Evolutionary conservation across 2,797 vertebrate species (phyloP), one percentile per base, ranked within the genome.

Genomic region (Brachymystax lenok): DNA sequence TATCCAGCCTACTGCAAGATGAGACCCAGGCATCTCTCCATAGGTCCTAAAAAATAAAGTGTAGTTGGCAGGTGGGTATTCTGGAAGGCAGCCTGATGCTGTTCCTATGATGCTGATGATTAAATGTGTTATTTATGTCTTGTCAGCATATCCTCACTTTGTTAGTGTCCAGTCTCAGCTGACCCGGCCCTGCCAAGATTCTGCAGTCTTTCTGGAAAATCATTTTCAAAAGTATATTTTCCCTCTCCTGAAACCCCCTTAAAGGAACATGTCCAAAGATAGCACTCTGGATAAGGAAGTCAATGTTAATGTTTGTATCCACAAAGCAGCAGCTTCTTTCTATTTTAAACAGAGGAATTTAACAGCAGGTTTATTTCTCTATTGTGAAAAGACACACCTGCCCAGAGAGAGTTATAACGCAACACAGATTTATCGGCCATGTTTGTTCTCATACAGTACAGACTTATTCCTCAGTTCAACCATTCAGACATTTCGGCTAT

Each of bases 121-220:
- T 95, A 94, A 95, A 95, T 93, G 90, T 88, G 91, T 86, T 90
- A 89, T 80, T 95, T 95, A 92, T 95, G 94, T 93, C 83, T 91
- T 95, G 92, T 97, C 95, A 97, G 96, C 95, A 95, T 92, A 93
- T 96, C 94, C 94, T 94, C 86, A 84, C 93, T 95, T 95, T 95
- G 95, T 96, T 94, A 94, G 85, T 89, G 89, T 90, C 82, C 80
- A 88, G 92, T 95, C 96, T 95, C 95, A 88, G 86, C 87, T 95
- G 95, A 95, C 95, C 85, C 56, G 83, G 77, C 88, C 88, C 91
- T 96, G 96, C 96, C 96, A 97, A 95, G 94, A 95, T 93, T 92
- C 91, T 90, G 89, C 71, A 86, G 79, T 75, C 74, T 88, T 92
- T 90, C 92, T 95, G 95, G 95, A 95, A 97, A 96, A 92, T 91